A percentile compares a stretch with the other conserved stretches of the same genome.
Evolutionary conservation across 2,797 vertebrate genomes (phyloP).

Genomic region (Eutrigla gurnardus): DNA sequence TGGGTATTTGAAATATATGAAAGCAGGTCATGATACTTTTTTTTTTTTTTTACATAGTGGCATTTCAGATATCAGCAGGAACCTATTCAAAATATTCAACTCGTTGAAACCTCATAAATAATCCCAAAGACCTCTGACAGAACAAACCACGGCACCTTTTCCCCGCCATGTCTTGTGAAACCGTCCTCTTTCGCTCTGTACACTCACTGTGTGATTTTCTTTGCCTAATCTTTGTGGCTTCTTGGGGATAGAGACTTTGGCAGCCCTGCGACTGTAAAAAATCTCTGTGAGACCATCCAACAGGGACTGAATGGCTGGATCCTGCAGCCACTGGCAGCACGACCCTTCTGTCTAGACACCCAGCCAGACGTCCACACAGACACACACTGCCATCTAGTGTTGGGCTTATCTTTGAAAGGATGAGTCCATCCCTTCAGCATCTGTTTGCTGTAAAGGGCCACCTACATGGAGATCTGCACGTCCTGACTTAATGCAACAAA

Average conservation of each 20-base stretch:
- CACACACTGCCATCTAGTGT: conserved; percentile 80
- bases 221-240: conserved; percentile 32
- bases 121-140: conserved; percentile 9
- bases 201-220: conserved; percentile 42
- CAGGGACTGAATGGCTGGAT: conserved; percentile 27
- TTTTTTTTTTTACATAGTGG: not conserved
- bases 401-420: not conserved
- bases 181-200: conserved; percentile 32
- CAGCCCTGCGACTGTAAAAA: conserved; percentile 35
- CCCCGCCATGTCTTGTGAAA: conserved; percentile 28
- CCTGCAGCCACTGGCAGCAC: conserved; percentile 16
- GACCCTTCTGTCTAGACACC: conserved; percentile 27
- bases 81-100: not conserved
- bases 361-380: conserved; percentile 35
- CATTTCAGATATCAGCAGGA: not conserved
- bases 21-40: not conserved
- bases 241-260: conserved; percentile 29
- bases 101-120: conserved; percentile 24
- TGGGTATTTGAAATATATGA: not conserved
- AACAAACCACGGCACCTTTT: conserved; percentile 13
- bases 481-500: conserved; percentile 37
- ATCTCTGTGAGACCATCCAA: conserved; percentile 33
- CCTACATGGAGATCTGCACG: conserved; percentile 56
- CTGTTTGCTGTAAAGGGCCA: conserved; percentile 73
- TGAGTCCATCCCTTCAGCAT: conserved; percentile 37